Percentiles rank a stretch among this genome's conserved stretches.
These are phyloP conservation scores for Coracopsis vasa DNA, from an alignment of 2,113 vertebrate genomes.

Conservation along the genomic window DNA sequence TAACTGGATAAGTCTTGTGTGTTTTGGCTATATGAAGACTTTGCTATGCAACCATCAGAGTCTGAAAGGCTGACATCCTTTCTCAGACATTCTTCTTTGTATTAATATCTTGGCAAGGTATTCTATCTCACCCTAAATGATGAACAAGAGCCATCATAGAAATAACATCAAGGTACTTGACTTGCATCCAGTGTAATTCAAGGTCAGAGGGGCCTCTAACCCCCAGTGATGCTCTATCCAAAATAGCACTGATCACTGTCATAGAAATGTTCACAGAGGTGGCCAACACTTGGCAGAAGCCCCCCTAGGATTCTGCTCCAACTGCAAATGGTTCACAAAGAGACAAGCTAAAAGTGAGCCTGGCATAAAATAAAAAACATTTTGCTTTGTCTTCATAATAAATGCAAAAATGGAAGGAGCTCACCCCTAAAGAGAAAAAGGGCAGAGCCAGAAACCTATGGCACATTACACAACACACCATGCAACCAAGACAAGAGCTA, in stretches of 20 bases:
- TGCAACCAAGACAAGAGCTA: background rate
- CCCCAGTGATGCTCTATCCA: background rate
- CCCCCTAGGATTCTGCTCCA: background rate
- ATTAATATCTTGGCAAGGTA: background rate
- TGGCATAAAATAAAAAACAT: background rate
- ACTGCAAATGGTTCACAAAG: background rate
- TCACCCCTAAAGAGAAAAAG: accelerated
- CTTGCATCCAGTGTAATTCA: background rate
- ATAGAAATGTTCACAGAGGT: accelerated
- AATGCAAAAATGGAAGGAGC: background rate
- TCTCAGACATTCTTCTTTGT: background rate
- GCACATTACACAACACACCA: background rate
- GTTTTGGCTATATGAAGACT: background rate
- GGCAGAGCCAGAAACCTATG: background rate
- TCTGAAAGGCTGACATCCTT: background rate
- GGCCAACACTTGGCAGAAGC: background rate
- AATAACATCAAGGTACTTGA: background rate
- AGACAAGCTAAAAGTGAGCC: background rate
- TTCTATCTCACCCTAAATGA: background rate
- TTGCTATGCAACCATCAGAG: background rate
- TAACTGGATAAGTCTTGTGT: accelerated
- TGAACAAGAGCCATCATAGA: background rate
- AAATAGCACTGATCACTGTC: background rate
- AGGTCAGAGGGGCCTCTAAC: background rate
- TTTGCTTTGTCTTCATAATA: background rate